phyloP scores from a whole-genome alignment of 2,888 invertebrate species.

The Agrochola lychnidis region DNA sequence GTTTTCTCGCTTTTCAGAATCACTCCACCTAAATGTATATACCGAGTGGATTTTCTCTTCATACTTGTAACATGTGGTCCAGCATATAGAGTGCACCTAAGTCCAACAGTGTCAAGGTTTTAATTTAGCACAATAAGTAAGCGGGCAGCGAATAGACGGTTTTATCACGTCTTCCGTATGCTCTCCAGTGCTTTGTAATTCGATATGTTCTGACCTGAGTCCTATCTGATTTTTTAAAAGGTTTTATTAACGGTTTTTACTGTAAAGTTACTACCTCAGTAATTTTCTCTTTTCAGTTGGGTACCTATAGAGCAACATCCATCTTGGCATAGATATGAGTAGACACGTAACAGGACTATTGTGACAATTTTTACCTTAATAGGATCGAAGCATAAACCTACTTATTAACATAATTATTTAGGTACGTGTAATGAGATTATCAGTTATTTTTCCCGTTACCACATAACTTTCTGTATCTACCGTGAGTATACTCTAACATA shows the following conservation, averaged over 20 bases:
- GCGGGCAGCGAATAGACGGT: not conserved
- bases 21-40: not conserved
- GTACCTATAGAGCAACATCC: not conserved
- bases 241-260: not conserved
- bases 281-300: not conserved
- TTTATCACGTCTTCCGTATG: not conserved
- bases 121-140: constrained; percentile 34
- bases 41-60: not conserved
- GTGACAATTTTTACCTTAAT: not conserved
- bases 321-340: not conserved
- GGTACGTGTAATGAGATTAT: not conserved
- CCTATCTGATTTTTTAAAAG: not conserved
- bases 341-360: not conserved
- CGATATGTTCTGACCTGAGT: not conserved
- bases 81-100: constrained; percentile 18
- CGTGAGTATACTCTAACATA: not conserved
- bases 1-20: not conserved
- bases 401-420: not conserved
- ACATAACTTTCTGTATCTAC: not conserved
- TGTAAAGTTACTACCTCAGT: not conserved
- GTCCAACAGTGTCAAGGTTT: constrained; percentile 17
- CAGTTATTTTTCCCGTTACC: not conserved
- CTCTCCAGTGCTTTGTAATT: constrained; percentile 9
- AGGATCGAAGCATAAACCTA: not conserved
- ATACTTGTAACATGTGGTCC: too few species aligned